A percentile compares a stretch with the other conserved stretches of the same genome.
Conservation (phyloP, 2,888 invertebrate species). For the Lithosia quadra region DNA sequence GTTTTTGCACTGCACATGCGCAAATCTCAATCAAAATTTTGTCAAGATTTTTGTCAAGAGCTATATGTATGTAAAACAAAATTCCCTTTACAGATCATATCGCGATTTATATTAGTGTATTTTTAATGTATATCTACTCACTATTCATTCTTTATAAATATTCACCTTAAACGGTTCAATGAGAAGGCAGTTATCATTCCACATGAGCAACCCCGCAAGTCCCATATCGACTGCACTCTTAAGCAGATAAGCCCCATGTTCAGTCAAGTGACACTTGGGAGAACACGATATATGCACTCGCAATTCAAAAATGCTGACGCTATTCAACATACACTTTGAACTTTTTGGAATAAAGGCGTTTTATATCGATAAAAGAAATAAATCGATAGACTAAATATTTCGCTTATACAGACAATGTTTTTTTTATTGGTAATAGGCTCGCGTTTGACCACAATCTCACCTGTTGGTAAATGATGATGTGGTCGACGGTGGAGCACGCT, state of each 20-base stretch:
- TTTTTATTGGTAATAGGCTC: too few relatives aligned
- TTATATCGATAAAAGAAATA: background rate
- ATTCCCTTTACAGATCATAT: too few relatives aligned
- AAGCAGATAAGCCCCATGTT: slow-evolving; percentile 10
- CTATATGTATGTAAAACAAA: too few relatives aligned
- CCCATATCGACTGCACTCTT: slow-evolving; percentile 1
- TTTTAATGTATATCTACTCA: background rate
- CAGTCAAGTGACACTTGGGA: slow-evolving; percentile 7
- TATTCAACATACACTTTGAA: background rate
- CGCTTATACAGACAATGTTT: too few relatives aligned
- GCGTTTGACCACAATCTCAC: too few relatives aligned
- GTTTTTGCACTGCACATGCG: too few relatives aligned
- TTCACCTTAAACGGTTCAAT: background rate
- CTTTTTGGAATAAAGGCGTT: background rate
- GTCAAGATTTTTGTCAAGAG: too few relatives aligned
- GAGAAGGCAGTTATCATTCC: slow-evolving; percentile 1
- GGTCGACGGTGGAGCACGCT: too few relatives aligned
- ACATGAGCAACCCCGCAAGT: background rate
- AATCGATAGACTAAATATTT: too few relatives aligned
- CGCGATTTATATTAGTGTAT: too few relatives aligned
- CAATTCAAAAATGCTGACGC: background rate
- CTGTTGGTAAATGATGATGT: too few relatives aligned
- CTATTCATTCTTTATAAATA: background rate
- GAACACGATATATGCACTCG: slow-evolving; percentile 9
- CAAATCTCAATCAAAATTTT: too few relatives aligned